phyloP scores from a whole-genome alignment of 1,140 invertebrate genomes.

The Habropoda laboriosa region DNA sequence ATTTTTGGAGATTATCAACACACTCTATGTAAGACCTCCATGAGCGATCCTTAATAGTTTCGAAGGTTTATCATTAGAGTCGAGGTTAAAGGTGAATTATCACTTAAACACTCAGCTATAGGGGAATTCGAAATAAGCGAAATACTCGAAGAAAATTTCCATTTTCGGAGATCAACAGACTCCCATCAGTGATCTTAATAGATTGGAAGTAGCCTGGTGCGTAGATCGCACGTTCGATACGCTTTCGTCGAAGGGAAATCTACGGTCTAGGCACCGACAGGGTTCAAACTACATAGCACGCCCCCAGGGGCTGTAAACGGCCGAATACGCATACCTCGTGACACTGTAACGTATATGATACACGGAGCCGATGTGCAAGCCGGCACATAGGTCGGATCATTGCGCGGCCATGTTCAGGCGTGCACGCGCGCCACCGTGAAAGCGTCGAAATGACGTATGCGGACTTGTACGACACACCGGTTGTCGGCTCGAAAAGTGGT shows the following conservation, averaged over 20 bases:
- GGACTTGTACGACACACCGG: not conserved
- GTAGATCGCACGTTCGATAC: not conserved
- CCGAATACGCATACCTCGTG: not conserved
- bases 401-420: conserved; percentile 19
- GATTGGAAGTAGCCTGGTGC: not conserved
- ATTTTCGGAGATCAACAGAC: too few species aligned
- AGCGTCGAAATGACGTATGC: conserved; percentile 52
- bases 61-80: too few species aligned
- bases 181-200: too few species aligned
- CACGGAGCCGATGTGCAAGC: conserved; percentile 41
- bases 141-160: too few species aligned
- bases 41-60: too few species aligned
- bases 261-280: not conserved
- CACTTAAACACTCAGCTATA: too few species aligned
- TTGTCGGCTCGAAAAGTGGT: conserved; percentile 50
- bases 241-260: not conserved
- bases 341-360: conserved; percentile 42
- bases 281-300: not conserved
- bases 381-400: conserved; percentile 35
- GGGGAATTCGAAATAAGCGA: too few species aligned
- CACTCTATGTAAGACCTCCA: too few species aligned
- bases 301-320: not conserved
- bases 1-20: too few species aligned
- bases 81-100: too few species aligned
- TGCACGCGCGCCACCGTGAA: conserved; percentile 33